Evolutionary conservation across 2,888 invertebrate species (phyloP), one percentile per base, ranked within the genome.

Genomic region (Himalopsyche kuldschensis): DNA sequence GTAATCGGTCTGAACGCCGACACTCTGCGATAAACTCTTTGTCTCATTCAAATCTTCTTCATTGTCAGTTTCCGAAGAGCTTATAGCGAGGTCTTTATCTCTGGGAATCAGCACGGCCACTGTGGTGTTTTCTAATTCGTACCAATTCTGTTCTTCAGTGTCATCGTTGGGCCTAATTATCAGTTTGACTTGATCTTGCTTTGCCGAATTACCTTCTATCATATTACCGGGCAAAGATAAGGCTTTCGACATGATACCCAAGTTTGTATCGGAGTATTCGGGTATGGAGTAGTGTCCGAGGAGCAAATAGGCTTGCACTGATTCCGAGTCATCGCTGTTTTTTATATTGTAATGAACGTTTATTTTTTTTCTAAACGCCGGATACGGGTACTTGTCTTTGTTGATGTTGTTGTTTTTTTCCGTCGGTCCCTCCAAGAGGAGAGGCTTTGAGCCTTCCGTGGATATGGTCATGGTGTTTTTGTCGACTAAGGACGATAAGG

Each of bases 401-500:
- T 89, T 85, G 27, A 86, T 80, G 30, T 88, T 87, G 0, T 88
- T 88, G 69, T 86, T 87, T 82, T 88, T 87, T n/a, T 88, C 88
- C 5, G 88, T 87, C 69, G 97, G 96, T 0, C 97, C 97, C 88
- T 95, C 96, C 0, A 97, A 89, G 15, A 97, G 90, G 82, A 96
- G 91, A 0, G 95, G 94, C 17, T 92, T 93, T 63, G 94, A 93
- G 87, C 94, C 95, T 3, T 94, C 94, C 4, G 95, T 93, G 0
- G 94, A 93, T 89, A 97, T 96, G 8, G 97, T 96, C 15, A 96
- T 95, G 3, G 96, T 96, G 87, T 95, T 95, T 88, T 98, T 96
- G 91, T 99, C 98, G 0, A 98, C 98, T 31, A 98, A 91, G 0
- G 98, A 97, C 0, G 98, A 97, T 80, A 99, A 90, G 0, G 99